A percentile compares a stretch with the other conserved stretches of the same genome.
These are phyloP conservation scores for Gortyna flavago DNA, from an alignment of 2,888 invertebrate species.

Conservation along the genomic window DNA sequence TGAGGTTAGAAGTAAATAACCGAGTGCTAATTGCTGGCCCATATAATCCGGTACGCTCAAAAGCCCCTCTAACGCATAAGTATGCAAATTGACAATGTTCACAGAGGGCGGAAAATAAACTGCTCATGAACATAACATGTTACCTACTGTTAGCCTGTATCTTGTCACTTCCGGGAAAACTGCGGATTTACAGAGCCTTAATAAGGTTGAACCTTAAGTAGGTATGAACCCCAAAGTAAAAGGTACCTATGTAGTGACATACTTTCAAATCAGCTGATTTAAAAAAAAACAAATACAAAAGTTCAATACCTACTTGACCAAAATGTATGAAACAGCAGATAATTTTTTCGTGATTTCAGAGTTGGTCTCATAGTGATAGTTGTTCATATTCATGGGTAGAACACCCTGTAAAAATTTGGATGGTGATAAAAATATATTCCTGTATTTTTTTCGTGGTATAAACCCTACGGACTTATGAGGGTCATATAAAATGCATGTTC, in stretches of 20 bases:
- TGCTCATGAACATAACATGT: conserved; percentile 6
- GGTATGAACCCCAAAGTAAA: too few species aligned
- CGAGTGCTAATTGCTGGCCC: conserved; percentile 6
- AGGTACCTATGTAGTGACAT: too few species aligned
- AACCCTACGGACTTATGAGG: neutral
- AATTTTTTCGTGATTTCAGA: too few species aligned
- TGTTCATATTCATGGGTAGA: too few species aligned
- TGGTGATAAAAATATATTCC: too few species aligned
- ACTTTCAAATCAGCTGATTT: too few species aligned
- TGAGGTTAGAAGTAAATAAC: conserved; percentile 2
- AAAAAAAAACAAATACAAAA: too few species aligned
- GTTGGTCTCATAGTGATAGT: too few species aligned
- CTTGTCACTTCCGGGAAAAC: conserved; percentile 11
- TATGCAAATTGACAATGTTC: conserved; percentile 45
- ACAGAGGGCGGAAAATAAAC: conserved; percentile 28
- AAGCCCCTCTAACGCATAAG: conserved; percentile 17
- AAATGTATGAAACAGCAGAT: too few species aligned
- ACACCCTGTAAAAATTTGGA: too few species aligned
- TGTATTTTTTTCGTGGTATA: neutral
- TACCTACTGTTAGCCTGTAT: neutral
- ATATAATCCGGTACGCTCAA: conserved; percentile 7
- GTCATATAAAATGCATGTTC: neutral
- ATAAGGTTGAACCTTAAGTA: neutral
- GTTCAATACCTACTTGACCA: too few species aligned
- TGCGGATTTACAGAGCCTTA: neutral